These are phyloP conservation scores for Palythoa heliodiscus DNA, from an alignment of 92 coral and sea anemone species.

Conservation along the genomic window DNA sequence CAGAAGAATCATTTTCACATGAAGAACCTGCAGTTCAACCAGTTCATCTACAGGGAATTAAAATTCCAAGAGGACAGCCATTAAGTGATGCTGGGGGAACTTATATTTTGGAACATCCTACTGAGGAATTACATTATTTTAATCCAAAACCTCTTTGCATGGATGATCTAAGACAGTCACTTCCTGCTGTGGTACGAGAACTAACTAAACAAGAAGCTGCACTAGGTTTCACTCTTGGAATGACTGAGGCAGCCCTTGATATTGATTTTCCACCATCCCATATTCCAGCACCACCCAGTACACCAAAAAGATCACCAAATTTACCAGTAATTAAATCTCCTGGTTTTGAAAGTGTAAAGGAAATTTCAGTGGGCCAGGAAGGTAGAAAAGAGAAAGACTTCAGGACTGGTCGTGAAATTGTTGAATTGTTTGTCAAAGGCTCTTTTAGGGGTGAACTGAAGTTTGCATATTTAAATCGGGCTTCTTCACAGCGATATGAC, in stretches of 20 bases:
- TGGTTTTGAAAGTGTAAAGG: conserved; percentile 33
- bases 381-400: conserved; percentile 49
- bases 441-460: conserved; percentile 81
- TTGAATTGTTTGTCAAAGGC: conserved; percentile 85
- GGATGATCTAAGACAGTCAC: conserved; percentile 75
- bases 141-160: conserved; percentile 66
- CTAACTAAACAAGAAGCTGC: conserved; percentile 89
- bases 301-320: conserved; percentile 70
- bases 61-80: conserved; percentile 72
- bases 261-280: conserved; percentile 73
- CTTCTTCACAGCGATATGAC: conserved; percentile 78
- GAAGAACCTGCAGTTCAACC: conserved; percentile 49
- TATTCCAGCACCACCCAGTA: conserved; percentile 80
- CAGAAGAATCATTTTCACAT: conserved; percentile 53
- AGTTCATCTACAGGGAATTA: conserved; percentile 55
- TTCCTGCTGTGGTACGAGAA: conserved; percentile 90
- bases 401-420: conserved; percentile 87
- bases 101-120: conserved; percentile 58
- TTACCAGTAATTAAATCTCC: conserved; percentile 47
- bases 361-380: conserved; percentile 36
- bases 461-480: conserved; percentile 92
- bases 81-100: conserved; percentile 52
- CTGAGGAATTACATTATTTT: conserved; percentile 50
- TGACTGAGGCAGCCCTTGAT: conserved; percentile 82
- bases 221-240: conserved; percentile 85